A percentile compares a stretch with the other conserved stretches of the same genome.
phyloP scores from a whole-genome alignment of 2,797 vertebrate species.

The Darevskia mixta region DNA sequence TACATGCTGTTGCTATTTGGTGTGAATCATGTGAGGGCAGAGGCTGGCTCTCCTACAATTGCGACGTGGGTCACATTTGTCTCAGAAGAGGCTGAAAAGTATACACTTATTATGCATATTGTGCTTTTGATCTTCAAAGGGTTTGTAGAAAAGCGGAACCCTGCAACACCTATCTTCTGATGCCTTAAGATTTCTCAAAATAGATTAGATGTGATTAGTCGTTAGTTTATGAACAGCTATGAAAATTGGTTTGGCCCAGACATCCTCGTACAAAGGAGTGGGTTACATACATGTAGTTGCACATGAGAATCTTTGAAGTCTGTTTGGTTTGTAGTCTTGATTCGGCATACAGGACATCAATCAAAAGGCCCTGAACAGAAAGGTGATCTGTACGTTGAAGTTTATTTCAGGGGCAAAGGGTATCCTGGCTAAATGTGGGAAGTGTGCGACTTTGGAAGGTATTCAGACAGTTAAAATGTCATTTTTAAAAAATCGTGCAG shows the following conservation, averaged over 20 bases:
- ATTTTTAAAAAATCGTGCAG: too few species aligned
- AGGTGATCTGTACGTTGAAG: neutral
- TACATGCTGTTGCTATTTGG: slow-evolving; percentile 7
- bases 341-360: neutral
- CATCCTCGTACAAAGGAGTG: neutral
- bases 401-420: neutral
- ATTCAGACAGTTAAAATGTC: neutral
- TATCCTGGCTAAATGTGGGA: neutral
- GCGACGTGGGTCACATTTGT: neutral
- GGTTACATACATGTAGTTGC: neutral
- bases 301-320: neutral
- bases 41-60: neutral
- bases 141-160: neutral
- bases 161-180: neutral
- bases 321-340: neutral
- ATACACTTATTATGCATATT: neutral
- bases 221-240: neutral
- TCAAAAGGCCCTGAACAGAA: neutral
- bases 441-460: neutral
- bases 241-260: neutral
- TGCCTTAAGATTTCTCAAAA: neutral
- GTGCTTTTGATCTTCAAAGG: slow-evolving; percentile 21
- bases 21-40: neutral
- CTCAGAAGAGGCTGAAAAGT: neutral
- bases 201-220: neutral